Evolutionary conservation across 2,888 invertebrate species (phyloP).

Genomic region (Tachina fera): DNA sequence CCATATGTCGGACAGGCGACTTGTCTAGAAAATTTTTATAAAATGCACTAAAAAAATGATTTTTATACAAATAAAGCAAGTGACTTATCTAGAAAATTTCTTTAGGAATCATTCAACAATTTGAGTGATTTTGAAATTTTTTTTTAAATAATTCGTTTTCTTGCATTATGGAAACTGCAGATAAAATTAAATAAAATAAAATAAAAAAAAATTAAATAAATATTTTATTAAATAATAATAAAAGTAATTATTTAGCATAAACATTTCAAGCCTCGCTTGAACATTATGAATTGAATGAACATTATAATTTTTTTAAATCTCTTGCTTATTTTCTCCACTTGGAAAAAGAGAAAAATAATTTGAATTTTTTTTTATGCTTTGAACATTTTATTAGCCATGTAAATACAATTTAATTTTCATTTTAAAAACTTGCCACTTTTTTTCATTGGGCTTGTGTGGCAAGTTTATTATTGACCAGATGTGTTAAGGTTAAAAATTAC

Average conservation of each 20-base stretch:
- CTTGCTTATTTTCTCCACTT: background rate
- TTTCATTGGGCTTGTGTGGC: background rate
- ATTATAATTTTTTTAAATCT: background rate
- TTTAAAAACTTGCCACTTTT: slow-evolving; percentile 47
- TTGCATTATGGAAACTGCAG: no score
- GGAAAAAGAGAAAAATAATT: background rate
- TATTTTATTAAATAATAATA: no score
- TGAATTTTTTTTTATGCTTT: background rate
- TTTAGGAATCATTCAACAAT: no score
- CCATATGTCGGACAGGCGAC: no score
- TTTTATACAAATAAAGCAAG: no score
- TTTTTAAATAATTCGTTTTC: no score
- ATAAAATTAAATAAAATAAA: no score
- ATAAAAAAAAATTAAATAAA: no score
- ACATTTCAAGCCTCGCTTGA: background rate
- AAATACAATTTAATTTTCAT: slow-evolving; percentile 67
- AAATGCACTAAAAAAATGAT: no score
- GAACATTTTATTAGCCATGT: slow-evolving; percentile 55
- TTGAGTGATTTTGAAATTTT: no score
- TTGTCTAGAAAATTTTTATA: no score
- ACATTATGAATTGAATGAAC: background rate
- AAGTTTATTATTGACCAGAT: slow-evolving; percentile 61
- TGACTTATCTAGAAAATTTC: no score
- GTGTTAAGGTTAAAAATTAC: slow-evolving; percentile 69
- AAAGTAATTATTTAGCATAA: background rate